Conservation (phyloP, 2,888 invertebrate species). For the Euzophera pinguis region DNA sequence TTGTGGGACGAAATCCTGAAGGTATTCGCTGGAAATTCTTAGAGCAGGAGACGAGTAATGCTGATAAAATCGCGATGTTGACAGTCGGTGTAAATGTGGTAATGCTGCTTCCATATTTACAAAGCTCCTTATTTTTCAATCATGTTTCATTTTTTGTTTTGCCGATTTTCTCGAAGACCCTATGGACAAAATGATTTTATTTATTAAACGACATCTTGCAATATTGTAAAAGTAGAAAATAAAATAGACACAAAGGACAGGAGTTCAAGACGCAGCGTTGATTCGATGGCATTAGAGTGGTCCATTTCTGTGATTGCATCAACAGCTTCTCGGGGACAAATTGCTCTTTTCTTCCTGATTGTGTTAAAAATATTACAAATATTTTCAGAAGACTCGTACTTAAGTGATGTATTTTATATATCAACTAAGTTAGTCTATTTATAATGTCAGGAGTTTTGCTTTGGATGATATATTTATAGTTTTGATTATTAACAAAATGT, state of each 20-base stretch:
- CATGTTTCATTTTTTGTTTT: conserved; percentile 14
- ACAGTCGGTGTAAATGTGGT: conserved; percentile 63
- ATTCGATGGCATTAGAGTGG: conserved; percentile 46
- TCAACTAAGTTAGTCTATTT: no score
- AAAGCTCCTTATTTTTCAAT: conserved; percentile 14
- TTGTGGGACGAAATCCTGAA: conserved; percentile 66
- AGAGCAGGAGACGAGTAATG: conserved; percentile 65
- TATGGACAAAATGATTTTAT: conserved; percentile 32
- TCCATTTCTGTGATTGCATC: conserved; percentile 66
- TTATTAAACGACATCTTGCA: conserved; percentile 23
- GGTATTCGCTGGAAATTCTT: conserved; percentile 60
- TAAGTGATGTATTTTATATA: no score
- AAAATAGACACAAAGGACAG: conserved; percentile 20
- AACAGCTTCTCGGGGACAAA: conserved; percentile 26
- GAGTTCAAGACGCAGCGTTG: conserved; percentile 26
- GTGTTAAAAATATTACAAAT: no score
- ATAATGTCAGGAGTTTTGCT: no score
- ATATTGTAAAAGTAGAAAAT: conserved; percentile 14
- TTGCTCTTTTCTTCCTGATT: conserved; percentile 26
- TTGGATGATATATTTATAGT: no score
- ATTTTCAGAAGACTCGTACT: no score
- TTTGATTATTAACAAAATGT: no score
- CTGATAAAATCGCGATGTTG: conserved; percentile 64
- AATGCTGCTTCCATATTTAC: conserved; percentile 65
- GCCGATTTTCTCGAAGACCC: conserved; percentile 8